Evolutionary conservation across 2,113 vertebrate genomes (phyloP), one percentile per base, ranked within the genome.

Genomic region (Micronycteris hirsuta): DNA sequence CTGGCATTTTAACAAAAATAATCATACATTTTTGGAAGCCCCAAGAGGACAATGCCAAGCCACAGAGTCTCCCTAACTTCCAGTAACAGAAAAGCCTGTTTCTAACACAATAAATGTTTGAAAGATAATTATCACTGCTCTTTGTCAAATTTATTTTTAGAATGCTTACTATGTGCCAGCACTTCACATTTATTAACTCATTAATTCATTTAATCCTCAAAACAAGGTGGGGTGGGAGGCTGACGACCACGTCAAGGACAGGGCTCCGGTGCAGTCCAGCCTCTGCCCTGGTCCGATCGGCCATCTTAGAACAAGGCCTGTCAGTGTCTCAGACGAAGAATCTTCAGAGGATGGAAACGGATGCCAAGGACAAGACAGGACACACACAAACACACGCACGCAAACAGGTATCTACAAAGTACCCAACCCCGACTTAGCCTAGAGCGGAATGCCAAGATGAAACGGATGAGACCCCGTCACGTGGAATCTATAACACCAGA

Each of bases 261-360:
- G n/a, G 86, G 54, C 54, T 49, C 58, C 20, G 84, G 38, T 85
- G 90, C 68, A 71, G 43, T 31, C 80, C 43, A 24, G 71, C 85
- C 90, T 91, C 73, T 78, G 71, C 47, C 86, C 26, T 14, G 67
- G 61, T 77, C 82, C 54, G 68, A 87, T 74, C 95, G 56, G 97
- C 96, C 95, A 95, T 96, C 78, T 95, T 96, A 96, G 94, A 96
- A 93, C 74, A 96, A 85, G 58, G 65, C 65, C 68, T 78, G 71
- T 91, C 47, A 63, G 78, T 47, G 33, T 91, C 86, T 74, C 45
- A 6, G 28, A 89, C 54, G 41, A 85, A 89, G 47, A 63, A 92
- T 70, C 49, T 43, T 87, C 49, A 33, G 52, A 73, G 52, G 86
- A 92, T 36, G 45, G 61, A 83, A 90, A 70, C 43, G 61, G 86